Percentiles rank a stretch among this genome's conserved stretches.
These are phyloP conservation scores for Actenoides hombroni DNA, from an alignment of 2,113 vertebrate genomes.

Conservation along the genomic window DNA sequence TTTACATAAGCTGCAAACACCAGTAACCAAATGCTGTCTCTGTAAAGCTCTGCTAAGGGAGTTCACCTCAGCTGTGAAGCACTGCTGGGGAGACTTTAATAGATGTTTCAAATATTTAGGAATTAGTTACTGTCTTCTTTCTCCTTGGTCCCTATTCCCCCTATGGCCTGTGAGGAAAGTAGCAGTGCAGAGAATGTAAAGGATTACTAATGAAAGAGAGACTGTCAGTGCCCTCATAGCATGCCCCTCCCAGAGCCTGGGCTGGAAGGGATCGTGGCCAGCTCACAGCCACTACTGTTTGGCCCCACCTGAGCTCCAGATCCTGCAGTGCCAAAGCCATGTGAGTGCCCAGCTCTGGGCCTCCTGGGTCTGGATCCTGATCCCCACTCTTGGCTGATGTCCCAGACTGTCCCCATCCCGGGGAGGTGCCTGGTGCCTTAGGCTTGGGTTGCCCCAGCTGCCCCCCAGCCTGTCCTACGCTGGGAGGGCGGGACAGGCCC, in stretches of 20 bases:
- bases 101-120: background rate
- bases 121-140: background rate
- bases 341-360: fast-evolving
- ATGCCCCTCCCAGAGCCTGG: background rate
- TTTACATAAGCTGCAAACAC: background rate
- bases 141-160: background rate
- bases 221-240: no score
- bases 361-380: background rate
- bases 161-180: background rate
- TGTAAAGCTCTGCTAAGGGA: background rate
- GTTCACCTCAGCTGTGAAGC: background rate
- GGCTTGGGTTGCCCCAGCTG: background rate
- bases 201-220: background rate
- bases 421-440: fast-evolving
- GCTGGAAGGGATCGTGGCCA: background rate
- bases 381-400: background rate
- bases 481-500: fast-evolving
- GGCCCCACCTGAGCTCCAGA: fast-evolving
- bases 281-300: background rate
- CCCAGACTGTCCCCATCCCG: background rate
- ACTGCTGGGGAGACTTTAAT: background rate
- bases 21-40: background rate
- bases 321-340: fast-evolving
- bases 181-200: fast-evolving
- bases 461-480: fast-evolving